These are phyloP conservation scores for Drosophila bipectinata DNA, from an alignment of 1,140 invertebrate genomes.

Conservation along the genomic window DNA sequence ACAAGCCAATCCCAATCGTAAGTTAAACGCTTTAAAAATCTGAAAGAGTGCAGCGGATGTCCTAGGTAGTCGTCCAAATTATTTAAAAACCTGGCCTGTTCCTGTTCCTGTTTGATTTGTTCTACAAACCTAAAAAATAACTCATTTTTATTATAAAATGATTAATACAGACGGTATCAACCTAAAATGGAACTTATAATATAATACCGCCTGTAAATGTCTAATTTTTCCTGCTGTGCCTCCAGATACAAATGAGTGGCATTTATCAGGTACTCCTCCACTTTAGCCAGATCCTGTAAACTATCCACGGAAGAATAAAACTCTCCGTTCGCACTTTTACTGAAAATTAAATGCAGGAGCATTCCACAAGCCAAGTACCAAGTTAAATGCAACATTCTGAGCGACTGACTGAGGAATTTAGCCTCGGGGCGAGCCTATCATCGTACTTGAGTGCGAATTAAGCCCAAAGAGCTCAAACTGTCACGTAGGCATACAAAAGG, in stretches of 20 bases:
- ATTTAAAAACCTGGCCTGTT: conserved; percentile 6
- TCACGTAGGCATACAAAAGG: conserved; percentile 47
- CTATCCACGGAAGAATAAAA: conserved; percentile 68
- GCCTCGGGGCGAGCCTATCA: not conserved
- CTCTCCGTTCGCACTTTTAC: conserved; percentile 25
- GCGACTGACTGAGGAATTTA: conserved; percentile 2
- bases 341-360: conserved; percentile 8
- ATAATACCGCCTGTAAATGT: conserved; percentile 45
- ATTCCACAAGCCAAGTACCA: conserved; percentile 3
- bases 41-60: conserved; percentile 57
- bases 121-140: conserved; percentile 45
- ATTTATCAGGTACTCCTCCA: conserved; percentile 43
- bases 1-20: conserved; percentile 51
- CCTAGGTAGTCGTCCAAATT: conserved; percentile 43
- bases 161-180: too few relatives aligned
- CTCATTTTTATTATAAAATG: too few relatives aligned
- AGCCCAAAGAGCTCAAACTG: conserved; percentile 21
- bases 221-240: conserved; percentile 43
- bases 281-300: conserved; percentile 29
- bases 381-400: conserved; percentile 25
- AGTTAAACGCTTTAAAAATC: conserved; percentile 53
- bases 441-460: not conserved
- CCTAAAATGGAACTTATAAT: not conserved
- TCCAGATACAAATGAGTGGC: conserved; percentile 39
- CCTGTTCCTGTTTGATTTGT: conserved; percentile 54